Base-by-base conservation (phyloP, 2,888 invertebrate species). In the Dioctria rufipes region DNA sequence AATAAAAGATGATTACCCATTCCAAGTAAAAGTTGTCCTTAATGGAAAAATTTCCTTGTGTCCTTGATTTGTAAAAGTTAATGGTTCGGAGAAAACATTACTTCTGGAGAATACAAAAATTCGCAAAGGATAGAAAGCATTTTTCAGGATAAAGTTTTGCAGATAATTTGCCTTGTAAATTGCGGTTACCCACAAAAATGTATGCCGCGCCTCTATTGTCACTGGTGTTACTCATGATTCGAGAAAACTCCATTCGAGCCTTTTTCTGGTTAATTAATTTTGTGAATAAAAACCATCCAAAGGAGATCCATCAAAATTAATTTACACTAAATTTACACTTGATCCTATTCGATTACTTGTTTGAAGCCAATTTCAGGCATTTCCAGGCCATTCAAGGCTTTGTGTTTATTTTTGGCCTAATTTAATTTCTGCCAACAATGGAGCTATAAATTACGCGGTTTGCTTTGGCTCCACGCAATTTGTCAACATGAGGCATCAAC, bases 1-100 rank as follows among this genome's bases (percentile, higher is more conserved):
- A 71, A 71, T 71, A 71, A 71, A 71, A 71, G 71, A 71, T 71
- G 11, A 71, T 71, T 71, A 71, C 39, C 51, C 46, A 51, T 39
- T 51, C 40, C 40, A 42, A n/a, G 37, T 40, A 71, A 71, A 71
- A 51, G 67, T 67, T 69, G 6, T 69, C 49, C 51, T 37, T 37
- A 71, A 71, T 71, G 51, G 71, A 71, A 39, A 71, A 71, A 51
- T 51, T 37, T 54, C 37, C 51, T 37, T 39, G 67, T 5, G 37
- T 54, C 13, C 39, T 54, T 39, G 71, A 51, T 39, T 49, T 25
- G 54, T 37, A 13, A 9, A 51, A 69, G n/a, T 9, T 58, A 58
- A 37, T 37, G 71, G 4, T 8, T 63, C 6, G 40, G 25, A 63
- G 37, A 11, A 13, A n/a, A 13, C 60, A 9, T 60, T 9, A 60